Evolutionary conservation across 2,797 vertebrate genomes (phyloP).

Genomic region (Microctenopoma lineatum): DNA sequence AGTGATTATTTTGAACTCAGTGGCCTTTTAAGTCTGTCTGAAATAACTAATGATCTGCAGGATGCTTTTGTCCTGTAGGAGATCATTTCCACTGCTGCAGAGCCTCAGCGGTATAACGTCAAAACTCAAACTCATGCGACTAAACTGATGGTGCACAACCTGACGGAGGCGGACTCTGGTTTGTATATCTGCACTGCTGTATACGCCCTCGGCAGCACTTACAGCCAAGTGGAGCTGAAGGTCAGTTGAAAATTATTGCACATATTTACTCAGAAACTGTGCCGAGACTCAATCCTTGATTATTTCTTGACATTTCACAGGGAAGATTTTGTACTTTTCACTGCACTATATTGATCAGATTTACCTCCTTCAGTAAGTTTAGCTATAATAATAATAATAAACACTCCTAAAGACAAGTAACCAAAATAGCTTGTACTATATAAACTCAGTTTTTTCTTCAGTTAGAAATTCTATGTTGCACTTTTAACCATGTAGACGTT

Average conservation of each 20-base stretch:
- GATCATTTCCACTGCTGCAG: conserved; percentile 61
- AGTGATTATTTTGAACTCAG: neutral
- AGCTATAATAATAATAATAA: too few species aligned
- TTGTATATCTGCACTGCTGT: conserved; percentile 84
- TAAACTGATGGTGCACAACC: conserved; percentile 79
- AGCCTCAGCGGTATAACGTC: conserved; percentile 78
- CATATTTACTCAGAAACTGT: neutral
- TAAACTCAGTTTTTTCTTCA: too few species aligned
- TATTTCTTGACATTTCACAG: neutral
- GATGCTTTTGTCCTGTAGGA: conserved; percentile 65
- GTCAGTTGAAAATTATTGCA: conserved; percentile 60
- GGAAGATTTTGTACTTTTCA: neutral
- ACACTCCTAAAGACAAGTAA: too few species aligned
- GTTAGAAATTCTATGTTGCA: too few species aligned
- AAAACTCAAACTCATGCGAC: conserved; percentile 27
- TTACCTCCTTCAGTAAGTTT: too few species aligned
- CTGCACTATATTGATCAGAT: neutral
- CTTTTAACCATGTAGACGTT: too few species aligned
- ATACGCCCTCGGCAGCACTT: conserved; percentile 76
- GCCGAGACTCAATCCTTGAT: neutral
- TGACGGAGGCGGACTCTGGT: conserved; percentile 81
- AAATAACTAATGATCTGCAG: neutral
- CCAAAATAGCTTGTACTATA: too few species aligned
- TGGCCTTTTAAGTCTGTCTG: neutral
- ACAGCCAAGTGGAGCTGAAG: conserved; percentile 71